These are phyloP conservation scores for Eclectus roratus DNA, from an alignment of 2,113 vertebrate genomes.

Conservation along the genomic window DNA sequence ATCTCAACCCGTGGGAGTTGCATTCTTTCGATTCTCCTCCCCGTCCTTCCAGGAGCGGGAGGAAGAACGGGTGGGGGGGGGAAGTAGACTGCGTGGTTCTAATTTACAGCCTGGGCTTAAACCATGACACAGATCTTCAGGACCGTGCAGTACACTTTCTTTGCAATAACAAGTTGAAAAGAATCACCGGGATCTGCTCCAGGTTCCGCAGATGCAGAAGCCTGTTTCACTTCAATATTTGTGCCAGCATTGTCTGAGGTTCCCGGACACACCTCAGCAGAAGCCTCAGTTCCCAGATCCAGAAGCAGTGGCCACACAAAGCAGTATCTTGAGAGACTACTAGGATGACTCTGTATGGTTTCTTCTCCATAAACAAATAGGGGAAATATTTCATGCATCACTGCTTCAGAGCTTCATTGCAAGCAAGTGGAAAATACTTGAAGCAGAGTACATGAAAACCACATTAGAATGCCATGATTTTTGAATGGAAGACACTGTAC, in stretches of 20 bases:
- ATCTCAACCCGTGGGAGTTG: too few relatives aligned
- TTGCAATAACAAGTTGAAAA: neutral
- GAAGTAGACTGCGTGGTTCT: too few relatives aligned
- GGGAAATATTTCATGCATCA: neutral
- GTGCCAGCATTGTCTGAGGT: neutral
- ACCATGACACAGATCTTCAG: neutral
- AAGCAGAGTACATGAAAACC: neutral
- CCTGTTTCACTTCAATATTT: neutral
- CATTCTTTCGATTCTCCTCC: too few relatives aligned
- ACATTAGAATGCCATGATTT: neutral
- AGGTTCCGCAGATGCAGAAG: neutral
- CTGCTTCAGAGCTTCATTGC: neutral
- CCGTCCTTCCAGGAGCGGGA: too few relatives aligned
- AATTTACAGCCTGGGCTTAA: too few relatives aligned
- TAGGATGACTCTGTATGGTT: neutral
- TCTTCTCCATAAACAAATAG: neutral
- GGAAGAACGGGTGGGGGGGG: too few relatives aligned
- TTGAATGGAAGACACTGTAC: neutral
- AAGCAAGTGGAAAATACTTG: neutral
- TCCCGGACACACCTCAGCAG: neutral
- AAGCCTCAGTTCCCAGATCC: neutral
- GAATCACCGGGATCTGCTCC: neutral
- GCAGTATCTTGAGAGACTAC: neutral
- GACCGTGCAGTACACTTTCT: neutral
- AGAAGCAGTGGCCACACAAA: neutral